These are phyloP conservation scores for Dromius quadrimaculatus DNA, from an alignment of 2,888 invertebrate species.

Conservation along the genomic window DNA sequence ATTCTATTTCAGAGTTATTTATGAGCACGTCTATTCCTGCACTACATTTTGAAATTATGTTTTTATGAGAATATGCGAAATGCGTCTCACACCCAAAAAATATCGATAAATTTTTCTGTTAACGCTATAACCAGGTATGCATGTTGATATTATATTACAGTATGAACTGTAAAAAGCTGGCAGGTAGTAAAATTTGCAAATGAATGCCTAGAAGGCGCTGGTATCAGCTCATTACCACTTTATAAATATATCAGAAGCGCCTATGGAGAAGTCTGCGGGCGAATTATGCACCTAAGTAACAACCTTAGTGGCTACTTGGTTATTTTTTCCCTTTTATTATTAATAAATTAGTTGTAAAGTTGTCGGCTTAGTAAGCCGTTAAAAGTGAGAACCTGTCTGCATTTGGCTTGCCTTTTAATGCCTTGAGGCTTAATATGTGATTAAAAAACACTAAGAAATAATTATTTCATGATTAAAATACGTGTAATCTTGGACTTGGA, in stretches of 20 bases:
- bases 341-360: slow-evolving; percentile 33
- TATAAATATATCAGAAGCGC: slow-evolving; percentile 34
- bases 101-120: not conserved
- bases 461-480: slow-evolving; percentile 6
- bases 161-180: slow-evolving; percentile 14
- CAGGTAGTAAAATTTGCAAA: slow-evolving; percentile 20
- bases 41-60: too few relatives aligned
- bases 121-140: too few relatives aligned
- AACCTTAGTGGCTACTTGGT: slow-evolving; percentile 5
- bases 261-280: slow-evolving; percentile 1
- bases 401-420: slow-evolving; percentile 13
- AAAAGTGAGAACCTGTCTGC: slow-evolving; percentile 16
- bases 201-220: slow-evolving; percentile 24
- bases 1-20: too few relatives aligned
- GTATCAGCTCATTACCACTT: slow-evolving; percentile 29
- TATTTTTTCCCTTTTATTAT: slow-evolving; percentile 32
- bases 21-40: too few relatives aligned
- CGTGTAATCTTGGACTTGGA: not conserved
- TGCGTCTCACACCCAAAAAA: too few relatives aligned
- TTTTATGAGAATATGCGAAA: too few relatives aligned
- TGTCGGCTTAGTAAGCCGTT: slow-evolving; percentile 11
- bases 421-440: not conserved
- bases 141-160: not conserved
- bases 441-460: slow-evolving; percentile 2
- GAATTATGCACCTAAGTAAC: slow-evolving; percentile 24